Evolutionary conservation across 1,140 invertebrate species (phyloP).

Genomic region (Ridgeia piscesae): DNA sequence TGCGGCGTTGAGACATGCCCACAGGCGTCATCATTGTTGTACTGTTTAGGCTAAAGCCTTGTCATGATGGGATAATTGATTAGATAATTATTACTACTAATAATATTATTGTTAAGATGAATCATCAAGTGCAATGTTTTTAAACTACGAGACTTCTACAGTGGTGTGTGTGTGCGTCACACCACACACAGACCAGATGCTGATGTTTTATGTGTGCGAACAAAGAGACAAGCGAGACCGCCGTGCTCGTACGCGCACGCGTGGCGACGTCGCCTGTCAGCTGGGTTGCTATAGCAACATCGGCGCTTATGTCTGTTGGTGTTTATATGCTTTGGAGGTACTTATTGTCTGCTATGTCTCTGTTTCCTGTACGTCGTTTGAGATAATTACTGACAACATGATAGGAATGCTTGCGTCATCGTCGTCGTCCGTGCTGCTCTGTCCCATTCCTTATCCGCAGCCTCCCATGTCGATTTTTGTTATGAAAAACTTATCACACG

Average conservation of each 20-base stretch:
- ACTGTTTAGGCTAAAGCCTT: not conserved
- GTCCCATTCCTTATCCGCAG: not conserved
- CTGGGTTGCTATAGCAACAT: not conserved
- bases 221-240: not conserved
- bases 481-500: not conserved
- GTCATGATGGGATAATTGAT: slow-evolving; percentile 5
- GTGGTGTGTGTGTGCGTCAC: not conserved
- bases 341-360: not conserved
- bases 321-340: slow-evolving; percentile 5
- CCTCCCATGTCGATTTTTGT: not conserved
- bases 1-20: not conserved
- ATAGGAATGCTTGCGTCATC: not conserved
- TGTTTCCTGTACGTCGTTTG: not conserved
- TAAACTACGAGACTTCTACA: slow-evolving; percentile 1
- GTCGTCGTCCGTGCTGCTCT: not conserved
- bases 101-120: slow-evolving; percentile 7
- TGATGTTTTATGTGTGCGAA: not conserved
- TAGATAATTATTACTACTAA: slow-evolving; percentile 7
- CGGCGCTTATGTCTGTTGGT: not conserved
- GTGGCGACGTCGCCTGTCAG: not conserved
- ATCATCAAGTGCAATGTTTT: slow-evolving; percentile 4
- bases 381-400: slow-evolving; percentile 6
- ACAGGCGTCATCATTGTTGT: not conserved
- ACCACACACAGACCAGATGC: not conserved
- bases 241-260: too few species aligned